Evolutionary conservation across 2,113 vertebrate genomes (phyloP).

Genomic region (Leucopsar rothschildi): DNA sequence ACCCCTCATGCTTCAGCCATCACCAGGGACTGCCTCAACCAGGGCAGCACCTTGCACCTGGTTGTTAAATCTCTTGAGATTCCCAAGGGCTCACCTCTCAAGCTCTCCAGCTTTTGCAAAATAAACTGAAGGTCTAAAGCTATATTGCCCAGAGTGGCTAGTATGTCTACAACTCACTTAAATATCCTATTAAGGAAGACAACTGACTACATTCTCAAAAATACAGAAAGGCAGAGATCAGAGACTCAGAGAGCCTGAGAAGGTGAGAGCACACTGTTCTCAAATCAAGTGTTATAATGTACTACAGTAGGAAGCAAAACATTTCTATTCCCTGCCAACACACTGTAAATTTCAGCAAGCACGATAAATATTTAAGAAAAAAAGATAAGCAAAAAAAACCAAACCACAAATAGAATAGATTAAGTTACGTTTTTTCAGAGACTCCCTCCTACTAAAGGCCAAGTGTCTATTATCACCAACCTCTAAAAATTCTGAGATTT

Average conservation of each 20-base stretch:
- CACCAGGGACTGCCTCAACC: too few relatives aligned
- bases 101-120: not conserved
- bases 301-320: not conserved
- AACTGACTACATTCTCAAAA: not conserved
- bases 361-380: not conserved
- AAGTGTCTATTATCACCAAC: not conserved
- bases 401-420: not conserved
- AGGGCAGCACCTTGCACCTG: not conserved
- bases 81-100: not conserved
- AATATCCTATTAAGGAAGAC: not conserved
- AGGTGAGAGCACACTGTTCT: not conserved
- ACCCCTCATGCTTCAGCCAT: too few relatives aligned
- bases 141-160: not conserved
- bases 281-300: not conserved
- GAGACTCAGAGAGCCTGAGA: not conserved
- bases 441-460: not conserved
- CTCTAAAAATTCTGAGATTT: not conserved
- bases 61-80: not conserved
- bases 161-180: not conserved
- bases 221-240: not conserved
- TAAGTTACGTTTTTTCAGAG: not conserved
- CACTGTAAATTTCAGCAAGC: not conserved
- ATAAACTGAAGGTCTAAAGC: not conserved
- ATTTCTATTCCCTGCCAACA: not conserved
- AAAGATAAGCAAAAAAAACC: not conserved